Conservation (phyloP, 2,113 vertebrate genomes). For the Rhegmatorhina hoffmannsi region DNA sequence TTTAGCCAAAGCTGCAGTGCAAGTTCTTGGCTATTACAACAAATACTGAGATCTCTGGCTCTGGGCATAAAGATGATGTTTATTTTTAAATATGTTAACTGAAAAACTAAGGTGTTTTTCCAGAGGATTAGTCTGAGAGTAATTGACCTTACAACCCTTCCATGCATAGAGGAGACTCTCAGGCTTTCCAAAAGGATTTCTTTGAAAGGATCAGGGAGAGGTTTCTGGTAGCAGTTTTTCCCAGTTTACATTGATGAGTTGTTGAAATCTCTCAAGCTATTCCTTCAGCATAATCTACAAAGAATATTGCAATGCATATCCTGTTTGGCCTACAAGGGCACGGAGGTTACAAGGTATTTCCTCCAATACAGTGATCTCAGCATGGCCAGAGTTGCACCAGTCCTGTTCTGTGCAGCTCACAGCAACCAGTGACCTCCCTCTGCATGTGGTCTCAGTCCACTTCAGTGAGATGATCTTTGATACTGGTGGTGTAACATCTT, state of each 20-base stretch:
- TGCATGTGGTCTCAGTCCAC: rapidly evolving
- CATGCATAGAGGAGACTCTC: neutral
- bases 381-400: neutral
- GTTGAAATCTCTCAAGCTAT: neutral
- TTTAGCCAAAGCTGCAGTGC: neutral
- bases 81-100: neutral
- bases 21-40: neutral
- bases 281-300: neutral
- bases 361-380: neutral
- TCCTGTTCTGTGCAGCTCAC: neutral
- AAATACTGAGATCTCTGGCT: neutral
- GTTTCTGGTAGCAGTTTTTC: neutral
- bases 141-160: neutral
- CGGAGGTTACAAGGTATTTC: neutral
- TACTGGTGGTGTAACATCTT: neutral
- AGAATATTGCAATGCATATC: neutral
- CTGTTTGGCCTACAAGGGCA: neutral
- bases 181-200: neutral
- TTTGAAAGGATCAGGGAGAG: neutral
- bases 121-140: neutral
- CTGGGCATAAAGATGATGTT: rapidly evolving
- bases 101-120: neutral
- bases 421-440: neutral
- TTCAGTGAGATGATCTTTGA: neutral
- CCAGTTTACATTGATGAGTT: neutral